Evolutionary conservation across 1,140 invertebrate genomes (phyloP), one percentile per base, ranked within the genome.

Genomic region (Diprion similis): DNA sequence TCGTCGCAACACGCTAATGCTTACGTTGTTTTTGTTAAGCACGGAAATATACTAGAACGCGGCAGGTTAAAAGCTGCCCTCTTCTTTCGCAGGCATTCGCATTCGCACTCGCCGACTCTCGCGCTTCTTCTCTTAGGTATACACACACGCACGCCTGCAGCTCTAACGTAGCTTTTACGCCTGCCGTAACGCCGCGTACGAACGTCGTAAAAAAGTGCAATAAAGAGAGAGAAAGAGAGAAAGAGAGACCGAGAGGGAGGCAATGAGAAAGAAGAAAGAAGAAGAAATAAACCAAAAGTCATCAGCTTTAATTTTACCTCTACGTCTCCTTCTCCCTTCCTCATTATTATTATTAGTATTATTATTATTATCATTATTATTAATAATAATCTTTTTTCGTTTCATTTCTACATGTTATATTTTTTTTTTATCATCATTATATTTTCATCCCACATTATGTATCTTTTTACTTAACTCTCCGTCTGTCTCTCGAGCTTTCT

Each of bases 381-480:
- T 37, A 37, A 37, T 37, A 37, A n/a, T n/a, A n/a, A n/a, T n/a
- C 6, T 37, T 37, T 24, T 37, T 37, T 37, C 24, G 2, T 37
- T 37, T 6, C 24, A 37, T 37, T 37, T 37, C 1, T 37, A 6
- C 1, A 37, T 37, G n/a, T n/a, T n/a, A n/a, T n/a, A n/a, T n/a
- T n/a, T n/a, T 37, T 37, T 24, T 37, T 37, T 37, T 37, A 37
- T 37, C 24, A 37, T 37, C 24, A 37, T 37, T 37, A 37, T 37
- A 37, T 37, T 37, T 37, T 37, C 24, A 37, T 37, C n/a, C n/a
- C 69, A 77, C 76, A 47, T 78, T 74, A 17, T 68, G 65, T 71
- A 75, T 70, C 73, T 71, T 72, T 64, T 75, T 77, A 76, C 75
- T 73, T 19, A 74, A 66, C 73, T 77, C 73, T 77, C 73, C 77